Conservation (phyloP, 2,888 invertebrate species). For the Boloria euphrosyne region DNA sequence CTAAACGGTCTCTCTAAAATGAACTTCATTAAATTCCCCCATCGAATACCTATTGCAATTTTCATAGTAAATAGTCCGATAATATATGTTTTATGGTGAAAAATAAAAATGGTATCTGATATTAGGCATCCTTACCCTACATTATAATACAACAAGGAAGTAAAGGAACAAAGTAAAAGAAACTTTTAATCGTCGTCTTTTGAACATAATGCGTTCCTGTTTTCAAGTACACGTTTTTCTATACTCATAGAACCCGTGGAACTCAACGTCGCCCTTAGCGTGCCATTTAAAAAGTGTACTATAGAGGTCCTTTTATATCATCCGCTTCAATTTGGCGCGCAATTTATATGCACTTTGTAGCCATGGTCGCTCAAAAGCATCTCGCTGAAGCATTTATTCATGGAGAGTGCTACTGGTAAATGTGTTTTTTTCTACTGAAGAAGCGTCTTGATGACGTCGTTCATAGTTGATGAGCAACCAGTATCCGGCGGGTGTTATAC, state of each 20-base stretch:
- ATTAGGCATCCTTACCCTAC: too few relatives aligned
- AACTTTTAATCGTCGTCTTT: conserved; percentile 38
- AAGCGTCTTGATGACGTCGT: conserved; percentile 79
- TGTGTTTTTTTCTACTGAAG: conserved; percentile 75
- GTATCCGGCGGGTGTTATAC: conserved; percentile 74
- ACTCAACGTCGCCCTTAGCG: conserved; percentile 62
- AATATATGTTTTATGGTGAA: too few relatives aligned
- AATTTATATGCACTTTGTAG: conserved; percentile 82
- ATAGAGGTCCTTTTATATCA: conserved; percentile 68
- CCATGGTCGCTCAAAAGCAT: conserved; percentile 69
- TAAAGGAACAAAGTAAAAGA: conserved; percentile 6
- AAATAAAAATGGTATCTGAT: too few relatives aligned
- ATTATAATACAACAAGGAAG: neutral
- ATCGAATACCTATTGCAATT: too few relatives aligned
- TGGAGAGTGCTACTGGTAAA: conserved; percentile 73
- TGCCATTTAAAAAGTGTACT: conserved; percentile 70
- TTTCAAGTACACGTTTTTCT: conserved; percentile 44
- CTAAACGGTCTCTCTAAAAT: too few relatives aligned
- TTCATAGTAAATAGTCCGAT: too few relatives aligned
- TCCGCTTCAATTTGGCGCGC: conserved; percentile 72
- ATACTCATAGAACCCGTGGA: conserved; percentile 54
- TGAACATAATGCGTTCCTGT: conserved; percentile 40
- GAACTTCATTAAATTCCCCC: too few relatives aligned
- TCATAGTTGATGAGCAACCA: conserved; percentile 81
- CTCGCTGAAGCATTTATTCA: conserved; percentile 67